Conservation (phyloP, 2,888 invertebrate genomes). For the Deroplatys truncata region DNA sequence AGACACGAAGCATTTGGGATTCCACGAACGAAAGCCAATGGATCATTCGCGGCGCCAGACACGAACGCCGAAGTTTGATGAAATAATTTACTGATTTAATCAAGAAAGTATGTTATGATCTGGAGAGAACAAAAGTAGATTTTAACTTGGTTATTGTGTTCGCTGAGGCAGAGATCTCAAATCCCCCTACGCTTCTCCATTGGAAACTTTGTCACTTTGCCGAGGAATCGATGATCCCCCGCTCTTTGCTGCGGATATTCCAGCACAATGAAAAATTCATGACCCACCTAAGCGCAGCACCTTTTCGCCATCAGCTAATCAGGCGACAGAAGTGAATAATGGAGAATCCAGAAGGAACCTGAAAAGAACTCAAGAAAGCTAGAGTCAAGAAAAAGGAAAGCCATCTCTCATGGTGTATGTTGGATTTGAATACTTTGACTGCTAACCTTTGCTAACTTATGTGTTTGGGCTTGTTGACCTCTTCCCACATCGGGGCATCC, state of each 20-base stretch:
- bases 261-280: conserved; percentile 17
- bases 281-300: conserved; percentile 5
- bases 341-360: neutral
- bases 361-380: neutral
- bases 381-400: neutral
- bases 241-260: neutral
- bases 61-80: neutral
- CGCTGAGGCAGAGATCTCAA: neutral
- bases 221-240: neutral
- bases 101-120: neutral
- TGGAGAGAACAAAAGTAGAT: neutral
- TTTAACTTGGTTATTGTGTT: neutral
- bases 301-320: conserved; percentile 8
- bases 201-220: neutral
- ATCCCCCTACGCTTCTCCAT: neutral
- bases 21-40: neutral
- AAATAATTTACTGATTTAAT: neutral
- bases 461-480: neutral
- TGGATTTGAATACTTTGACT: neutral
- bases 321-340: conserved; percentile 2
- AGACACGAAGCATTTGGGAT: neutral
- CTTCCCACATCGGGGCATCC: no score
- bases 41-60: neutral
- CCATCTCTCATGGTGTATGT: neutral
- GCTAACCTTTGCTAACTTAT: neutral